Evolutionary conservation across 2,888 invertebrate species (phyloP).

Genomic region (Clitarchus hookeri): DNA sequence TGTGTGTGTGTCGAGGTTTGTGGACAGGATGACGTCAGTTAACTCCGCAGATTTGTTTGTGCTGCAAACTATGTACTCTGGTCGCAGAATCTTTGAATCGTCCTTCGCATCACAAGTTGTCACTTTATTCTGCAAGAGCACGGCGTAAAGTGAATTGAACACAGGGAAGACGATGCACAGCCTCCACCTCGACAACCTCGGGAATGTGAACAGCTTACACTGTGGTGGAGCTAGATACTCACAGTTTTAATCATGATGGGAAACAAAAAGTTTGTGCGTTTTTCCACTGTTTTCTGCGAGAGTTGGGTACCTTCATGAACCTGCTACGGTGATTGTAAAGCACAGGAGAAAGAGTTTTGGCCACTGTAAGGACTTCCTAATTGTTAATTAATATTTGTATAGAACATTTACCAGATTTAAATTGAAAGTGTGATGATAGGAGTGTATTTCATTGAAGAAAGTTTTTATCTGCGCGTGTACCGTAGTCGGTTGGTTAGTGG

Average conservation of each 20-base stretch:
- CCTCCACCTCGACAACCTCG: not conserved
- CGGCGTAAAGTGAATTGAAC: no score
- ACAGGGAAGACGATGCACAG: no score
- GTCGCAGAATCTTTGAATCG: no score
- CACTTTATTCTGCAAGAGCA: no score
- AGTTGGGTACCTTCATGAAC: not conserved
- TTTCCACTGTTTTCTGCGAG: not conserved
- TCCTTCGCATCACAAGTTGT: no score
- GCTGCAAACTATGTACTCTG: not conserved
- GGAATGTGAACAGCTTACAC: not conserved
- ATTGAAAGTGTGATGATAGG: not conserved
- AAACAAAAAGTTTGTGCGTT: not conserved
- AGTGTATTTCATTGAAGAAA: not conserved
- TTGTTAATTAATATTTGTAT: constrained; percentile 38
- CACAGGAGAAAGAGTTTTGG: not conserved
- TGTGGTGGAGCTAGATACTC: not conserved
- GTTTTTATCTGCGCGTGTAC: not conserved
- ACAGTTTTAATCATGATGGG: not conserved
- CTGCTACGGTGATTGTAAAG: not conserved
- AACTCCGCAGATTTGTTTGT: not conserved
- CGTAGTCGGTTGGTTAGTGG: not conserved
- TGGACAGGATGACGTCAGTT: not conserved
- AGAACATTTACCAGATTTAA: not conserved
- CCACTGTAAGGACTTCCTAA: constrained; percentile 38
- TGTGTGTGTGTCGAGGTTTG: not conserved